Evolutionary conservation across 1,140 invertebrate genomes (phyloP).

Genomic region (Drosophila arizonae): DNA sequence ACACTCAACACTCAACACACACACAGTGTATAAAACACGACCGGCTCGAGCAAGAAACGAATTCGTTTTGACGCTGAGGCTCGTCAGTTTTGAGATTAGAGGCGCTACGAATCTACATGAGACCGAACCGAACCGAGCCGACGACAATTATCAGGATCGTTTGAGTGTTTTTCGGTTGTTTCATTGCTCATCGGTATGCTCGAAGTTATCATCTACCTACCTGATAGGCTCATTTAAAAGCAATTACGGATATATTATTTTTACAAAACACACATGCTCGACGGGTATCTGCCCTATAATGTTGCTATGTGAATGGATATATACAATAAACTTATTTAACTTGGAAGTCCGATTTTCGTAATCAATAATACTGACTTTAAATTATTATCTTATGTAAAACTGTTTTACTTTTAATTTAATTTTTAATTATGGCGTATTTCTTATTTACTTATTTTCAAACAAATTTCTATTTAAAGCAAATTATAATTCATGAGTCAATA

Average conservation of each 20-base stretch:
- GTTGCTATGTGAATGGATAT: too few species aligned
- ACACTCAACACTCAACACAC: neutral
- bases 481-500: too few species aligned
- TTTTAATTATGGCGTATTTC: too few species aligned
- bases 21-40: constrained; percentile 39
- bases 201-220: constrained; percentile 4
- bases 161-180: neutral
- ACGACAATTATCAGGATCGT: neutral
- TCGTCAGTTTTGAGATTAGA: constrained; percentile 27
- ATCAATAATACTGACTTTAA: too few species aligned
- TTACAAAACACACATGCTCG: too few species aligned
- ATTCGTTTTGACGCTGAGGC: constrained; percentile 57
- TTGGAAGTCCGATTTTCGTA: too few species aligned
- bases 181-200: neutral
- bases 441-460: too few species aligned
- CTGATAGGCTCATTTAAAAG: constrained; percentile 12
- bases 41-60: constrained; percentile 56
- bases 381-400: too few species aligned
- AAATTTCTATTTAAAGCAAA: too few species aligned
- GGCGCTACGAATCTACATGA: neutral
- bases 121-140: neutral
- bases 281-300: too few species aligned
- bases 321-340: too few species aligned
- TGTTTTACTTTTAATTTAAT: too few species aligned
- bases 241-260: constrained; percentile 1